A percentile compares a stretch with the other conserved stretches of the same genome.
Conservation (phyloP, 35 echinoderm and acorn worm species). For the Ophiothrix spiculata region DNA sequence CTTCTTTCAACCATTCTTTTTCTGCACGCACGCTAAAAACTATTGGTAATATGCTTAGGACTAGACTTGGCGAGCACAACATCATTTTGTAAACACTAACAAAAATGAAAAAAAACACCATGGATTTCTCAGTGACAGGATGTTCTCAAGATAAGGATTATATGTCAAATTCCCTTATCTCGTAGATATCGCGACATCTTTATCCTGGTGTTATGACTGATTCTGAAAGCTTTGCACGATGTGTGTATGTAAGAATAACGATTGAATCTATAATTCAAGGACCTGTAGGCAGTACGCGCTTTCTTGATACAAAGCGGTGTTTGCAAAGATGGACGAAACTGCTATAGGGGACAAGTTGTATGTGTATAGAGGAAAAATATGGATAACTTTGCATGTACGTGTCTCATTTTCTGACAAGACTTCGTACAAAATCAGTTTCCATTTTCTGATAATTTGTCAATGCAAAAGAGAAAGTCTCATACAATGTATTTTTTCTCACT, state of each 20-base stretch:
- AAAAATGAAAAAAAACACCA: no score
- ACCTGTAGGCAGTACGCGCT: conserved; percentile 1
- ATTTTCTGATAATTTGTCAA: no score
- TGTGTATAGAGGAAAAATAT: neutral
- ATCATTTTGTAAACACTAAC: no score
- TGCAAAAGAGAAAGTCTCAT: no score
- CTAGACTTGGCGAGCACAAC: no score
- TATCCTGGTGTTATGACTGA: neutral
- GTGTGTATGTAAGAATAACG: neutral
- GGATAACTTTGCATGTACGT: neutral
- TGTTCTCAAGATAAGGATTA: neutral
- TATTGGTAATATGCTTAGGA: no score
- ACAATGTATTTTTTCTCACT: no score
- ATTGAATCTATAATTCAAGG: neutral
- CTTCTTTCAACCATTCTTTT: no score
- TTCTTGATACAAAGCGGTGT: neutral
- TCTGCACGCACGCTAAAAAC: no score
- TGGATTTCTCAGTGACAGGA: neutral
- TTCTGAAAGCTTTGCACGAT: neutral
- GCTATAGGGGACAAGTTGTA: neutral
- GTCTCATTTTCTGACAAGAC: neutral
- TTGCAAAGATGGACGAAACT: neutral
- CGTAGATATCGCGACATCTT: neutral
- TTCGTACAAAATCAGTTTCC: neutral
- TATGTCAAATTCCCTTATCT: neutral